Base-by-base conservation (phyloP, 2,113 vertebrate species). In the Oreochromis niloticus region DNA sequence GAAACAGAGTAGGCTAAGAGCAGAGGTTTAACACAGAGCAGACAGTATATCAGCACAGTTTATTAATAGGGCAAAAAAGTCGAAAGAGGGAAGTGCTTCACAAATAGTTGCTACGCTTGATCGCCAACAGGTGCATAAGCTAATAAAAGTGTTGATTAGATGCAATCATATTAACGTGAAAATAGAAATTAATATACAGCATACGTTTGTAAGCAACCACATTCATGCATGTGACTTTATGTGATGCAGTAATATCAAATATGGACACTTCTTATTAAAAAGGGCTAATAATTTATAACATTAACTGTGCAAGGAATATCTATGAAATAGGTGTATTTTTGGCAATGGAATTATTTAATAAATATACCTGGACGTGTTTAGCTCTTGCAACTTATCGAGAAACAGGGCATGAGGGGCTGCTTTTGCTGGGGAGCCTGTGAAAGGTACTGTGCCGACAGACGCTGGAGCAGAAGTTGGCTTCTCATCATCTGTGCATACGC, bases 301-400 rank as follows among this genome's bases (percentile, higher is more conserved):
- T 34, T 30, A 2, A 6, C 10, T 1, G 16, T 50, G 73, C 6
- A n/a, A 17, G 73, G 27, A 52, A n/a, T 0, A 57, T 17, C 9
- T 43, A 52, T 56, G 32, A 41, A 19, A 52, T 6, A n/a, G 46
- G 17, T n/a, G 24, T 32, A 78, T n/a, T 52, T 32, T 78, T 52
- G 46, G 10, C 6, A 52, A 9, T 52, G 27, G 10, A 32, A 78
- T 34, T 52, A 34, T 3, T 78, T 78, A 36, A 48, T 6, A 27
- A 41, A 39, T 14, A 2, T 92, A 97, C 97, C 96, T 97, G 89
- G 95, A 95, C 82, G 93, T 94, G n/a, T 96, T 90, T 81, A 97
- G 93, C 79, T 97, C 97, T 92, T 97, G 96, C 81, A 97, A 85
- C 88, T 96, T 95, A 87, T 97, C 96, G 71, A 97, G 96, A 81